Evolutionary conservation across 2,113 vertebrate species (phyloP).

Genomic region (Gymnobelideus leadbeateri): DNA sequence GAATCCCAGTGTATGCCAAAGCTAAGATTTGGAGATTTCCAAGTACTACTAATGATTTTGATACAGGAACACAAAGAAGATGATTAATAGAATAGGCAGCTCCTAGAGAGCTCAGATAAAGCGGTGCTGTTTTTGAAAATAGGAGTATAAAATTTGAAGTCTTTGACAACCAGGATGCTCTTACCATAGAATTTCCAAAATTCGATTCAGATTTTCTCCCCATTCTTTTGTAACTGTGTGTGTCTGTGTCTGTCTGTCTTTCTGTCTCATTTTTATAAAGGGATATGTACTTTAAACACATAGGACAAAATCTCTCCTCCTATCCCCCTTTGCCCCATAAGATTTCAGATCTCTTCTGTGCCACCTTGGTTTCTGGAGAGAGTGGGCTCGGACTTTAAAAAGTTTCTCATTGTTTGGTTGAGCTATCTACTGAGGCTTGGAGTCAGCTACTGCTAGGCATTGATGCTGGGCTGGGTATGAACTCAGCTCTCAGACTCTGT

Average conservation of each 20-base stretch:
- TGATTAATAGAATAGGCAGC: background rate
- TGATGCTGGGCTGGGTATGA: background rate
- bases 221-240: background rate
- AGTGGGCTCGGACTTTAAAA: background rate
- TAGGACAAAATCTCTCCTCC: background rate
- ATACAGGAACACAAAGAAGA: background rate
- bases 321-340: background rate
- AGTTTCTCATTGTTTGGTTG: background rate
- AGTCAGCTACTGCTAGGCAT: background rate
- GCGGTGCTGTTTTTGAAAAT: background rate
- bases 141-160: background rate
- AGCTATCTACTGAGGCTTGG: background rate
- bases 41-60: background rate
- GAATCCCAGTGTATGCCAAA: background rate
- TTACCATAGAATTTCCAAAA: background rate
- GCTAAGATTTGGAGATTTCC: background rate
- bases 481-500: background rate
- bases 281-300: background rate
- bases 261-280: background rate
- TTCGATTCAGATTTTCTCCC: background rate
- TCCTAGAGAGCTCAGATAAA: background rate
- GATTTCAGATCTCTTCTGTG: background rate
- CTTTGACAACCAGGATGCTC: background rate
- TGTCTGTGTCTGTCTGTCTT: background rate
- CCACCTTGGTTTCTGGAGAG: background rate